phyloP scores from a whole-genome alignment of 2,113 vertebrate genomes.

The Corydoras maculifer region DNA sequence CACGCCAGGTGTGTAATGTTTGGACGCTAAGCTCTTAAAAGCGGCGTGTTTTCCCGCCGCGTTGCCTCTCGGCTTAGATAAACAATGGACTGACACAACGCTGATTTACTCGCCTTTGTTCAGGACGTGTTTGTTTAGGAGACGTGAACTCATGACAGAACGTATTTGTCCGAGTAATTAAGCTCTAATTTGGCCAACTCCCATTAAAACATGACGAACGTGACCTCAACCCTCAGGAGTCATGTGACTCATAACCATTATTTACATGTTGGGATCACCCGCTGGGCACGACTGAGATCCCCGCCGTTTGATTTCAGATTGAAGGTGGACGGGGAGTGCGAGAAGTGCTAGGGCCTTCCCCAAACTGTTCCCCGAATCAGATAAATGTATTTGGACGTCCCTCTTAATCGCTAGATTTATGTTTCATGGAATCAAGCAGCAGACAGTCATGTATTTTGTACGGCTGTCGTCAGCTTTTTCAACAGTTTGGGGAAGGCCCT shows the following conservation, averaged over 20 bases:
- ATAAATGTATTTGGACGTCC: no score
- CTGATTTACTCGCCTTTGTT: conserved; percentile 19
- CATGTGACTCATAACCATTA: neutral
- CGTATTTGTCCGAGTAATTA: conserved; percentile 4
- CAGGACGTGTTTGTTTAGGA: neutral
- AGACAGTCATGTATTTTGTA: no score
- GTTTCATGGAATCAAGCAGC: no score
- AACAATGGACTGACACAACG: neutral
- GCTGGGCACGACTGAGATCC: no score
- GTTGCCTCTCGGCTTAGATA: neutral
- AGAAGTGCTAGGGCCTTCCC: no score
- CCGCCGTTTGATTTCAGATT: no score
- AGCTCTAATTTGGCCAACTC: conserved; percentile 12
- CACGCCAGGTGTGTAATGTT: conserved; percentile 25
- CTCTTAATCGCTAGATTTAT: no score
- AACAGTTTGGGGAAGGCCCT: no score
- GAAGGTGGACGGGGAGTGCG: no score
- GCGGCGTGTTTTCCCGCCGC: neutral
- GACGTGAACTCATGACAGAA: neutral
- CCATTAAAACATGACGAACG: neutral
- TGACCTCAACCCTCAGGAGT: neutral
- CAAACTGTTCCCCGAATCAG: no score
- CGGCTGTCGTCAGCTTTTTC: no score
- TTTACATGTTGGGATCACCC: no score
- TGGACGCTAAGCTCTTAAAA: conserved; percentile 18